Percentiles rank a stretch among this genome's conserved stretches.
These are phyloP conservation scores for Chymomyza amoena DNA, from an alignment of 2,888 invertebrate species.

Conservation along the genomic window DNA sequence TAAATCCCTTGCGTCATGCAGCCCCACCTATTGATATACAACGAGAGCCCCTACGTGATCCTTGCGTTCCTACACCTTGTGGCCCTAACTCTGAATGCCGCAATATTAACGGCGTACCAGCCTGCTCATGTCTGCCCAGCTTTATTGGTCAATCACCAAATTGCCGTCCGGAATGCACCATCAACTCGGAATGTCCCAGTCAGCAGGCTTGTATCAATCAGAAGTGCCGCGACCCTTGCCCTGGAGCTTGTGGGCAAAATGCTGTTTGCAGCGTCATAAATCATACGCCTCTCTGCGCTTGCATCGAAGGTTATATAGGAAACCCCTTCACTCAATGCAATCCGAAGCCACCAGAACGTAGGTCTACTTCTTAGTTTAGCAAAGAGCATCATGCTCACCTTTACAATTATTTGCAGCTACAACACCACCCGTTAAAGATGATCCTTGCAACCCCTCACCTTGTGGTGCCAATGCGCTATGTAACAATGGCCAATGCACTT, in stretches of 20 bases:
- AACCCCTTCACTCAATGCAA: constrained; percentile 81
- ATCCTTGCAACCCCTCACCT: constrained; percentile 87
- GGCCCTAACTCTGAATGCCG: constrained; percentile 84
- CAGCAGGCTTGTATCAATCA: constrained; percentile 86
- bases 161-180: constrained; percentile 86
- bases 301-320: constrained; percentile 81
- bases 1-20: constrained; percentile 26
- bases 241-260: constrained; percentile 85
- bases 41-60: constrained; percentile 79
- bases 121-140: constrained; percentile 84
- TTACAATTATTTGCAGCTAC: constrained; percentile 53
- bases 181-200: constrained; percentile 86
- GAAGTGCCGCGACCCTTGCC: constrained; percentile 86
- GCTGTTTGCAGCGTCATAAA: constrained; percentile 84
- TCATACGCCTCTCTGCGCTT: constrained; percentile 85
- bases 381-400: constrained; percentile 3
- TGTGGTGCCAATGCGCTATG: constrained; percentile 88
- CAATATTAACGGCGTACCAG: constrained; percentile 81
- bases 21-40: constrained; percentile 64
- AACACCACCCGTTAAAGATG: constrained; percentile 58
- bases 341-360: constrained; percentile 74
- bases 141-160: constrained; percentile 86
- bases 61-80: constrained; percentile 86
- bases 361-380: constrained; percentile 34
- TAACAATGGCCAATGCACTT: constrained; percentile 84